phyloP scores from a whole-genome alignment of 2,888 invertebrate species.

The Plagiodera versicolora region DNA sequence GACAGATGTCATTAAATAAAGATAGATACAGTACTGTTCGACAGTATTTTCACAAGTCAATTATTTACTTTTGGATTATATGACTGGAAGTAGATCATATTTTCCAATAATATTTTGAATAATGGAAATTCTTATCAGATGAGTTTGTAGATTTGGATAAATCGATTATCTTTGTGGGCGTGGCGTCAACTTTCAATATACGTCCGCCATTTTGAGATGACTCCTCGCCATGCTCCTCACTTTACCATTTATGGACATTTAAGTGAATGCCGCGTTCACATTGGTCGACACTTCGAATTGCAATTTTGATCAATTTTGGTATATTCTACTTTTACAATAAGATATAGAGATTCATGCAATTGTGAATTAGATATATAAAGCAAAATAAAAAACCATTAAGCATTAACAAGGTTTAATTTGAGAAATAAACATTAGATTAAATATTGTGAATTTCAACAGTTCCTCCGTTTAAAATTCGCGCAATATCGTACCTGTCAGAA shows the following conservation, averaged over 20 bases:
- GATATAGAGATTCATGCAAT: constrained; percentile 13
- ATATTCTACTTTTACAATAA: constrained; percentile 12
- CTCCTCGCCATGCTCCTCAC: constrained; percentile 60
- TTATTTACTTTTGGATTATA: no score
- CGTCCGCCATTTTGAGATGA: constrained; percentile 51
- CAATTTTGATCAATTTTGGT: constrained; percentile 24
- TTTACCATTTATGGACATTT: constrained; percentile 68
- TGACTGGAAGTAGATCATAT: no score
- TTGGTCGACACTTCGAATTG: constrained; percentile 56
- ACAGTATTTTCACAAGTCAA: no score
- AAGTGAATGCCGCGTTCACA: constrained; percentile 58
- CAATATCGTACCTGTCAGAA: not conserved
- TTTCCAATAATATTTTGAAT: no score
- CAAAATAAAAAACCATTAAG: not conserved
- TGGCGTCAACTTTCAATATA: constrained; percentile 51
- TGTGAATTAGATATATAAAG: not conserved
- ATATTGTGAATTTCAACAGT: not conserved
- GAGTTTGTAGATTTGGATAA: constrained; percentile 15
- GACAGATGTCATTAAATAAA: no score
- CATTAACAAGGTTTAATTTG: not conserved
- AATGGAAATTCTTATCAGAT: not conserved
- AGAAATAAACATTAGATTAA: not conserved
- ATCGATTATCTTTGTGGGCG: constrained; percentile 42
- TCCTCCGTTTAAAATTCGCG: not conserved
- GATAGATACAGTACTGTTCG: no score